These are phyloP conservation scores for Serranus cabrilla DNA, from an alignment of 2,797 vertebrate species.

Conservation along the genomic window DNA sequence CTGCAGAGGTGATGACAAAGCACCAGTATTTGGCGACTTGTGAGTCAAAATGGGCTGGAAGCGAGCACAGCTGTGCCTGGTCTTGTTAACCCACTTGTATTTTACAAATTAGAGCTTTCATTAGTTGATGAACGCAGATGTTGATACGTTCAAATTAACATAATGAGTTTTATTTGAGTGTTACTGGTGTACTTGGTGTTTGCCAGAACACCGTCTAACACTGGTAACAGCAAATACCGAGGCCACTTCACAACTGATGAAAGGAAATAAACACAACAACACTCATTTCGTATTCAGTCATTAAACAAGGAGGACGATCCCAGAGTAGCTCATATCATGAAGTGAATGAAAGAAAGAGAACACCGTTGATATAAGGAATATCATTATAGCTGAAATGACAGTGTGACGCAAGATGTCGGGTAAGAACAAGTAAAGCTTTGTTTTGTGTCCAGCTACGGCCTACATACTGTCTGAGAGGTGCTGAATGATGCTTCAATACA, in stretches of 20 bases:
- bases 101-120: no score
- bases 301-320: background rate
- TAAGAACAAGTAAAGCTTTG: constrained; percentile 55
- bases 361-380: background rate
- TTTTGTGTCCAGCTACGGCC: constrained; percentile 44
- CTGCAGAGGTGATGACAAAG: no score
- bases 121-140: no score
- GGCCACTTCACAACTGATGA: background rate
- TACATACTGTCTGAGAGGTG: constrained; percentile 41
- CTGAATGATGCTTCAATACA: constrained; percentile 55
- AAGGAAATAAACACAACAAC: background rate
- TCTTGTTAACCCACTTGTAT: no score
- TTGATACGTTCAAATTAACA: no score
- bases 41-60: no score
- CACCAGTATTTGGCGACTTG: no score
- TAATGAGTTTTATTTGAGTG: no score
- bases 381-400: background rate
- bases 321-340: background rate
- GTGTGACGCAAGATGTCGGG: constrained; percentile 2
- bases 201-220: no score
- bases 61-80: no score
- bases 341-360: background rate
- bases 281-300: background rate
- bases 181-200: no score
- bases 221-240: no score